phyloP scores from a whole-genome alignment of 2,797 vertebrate genomes.

The Sylvia borin region DNA sequence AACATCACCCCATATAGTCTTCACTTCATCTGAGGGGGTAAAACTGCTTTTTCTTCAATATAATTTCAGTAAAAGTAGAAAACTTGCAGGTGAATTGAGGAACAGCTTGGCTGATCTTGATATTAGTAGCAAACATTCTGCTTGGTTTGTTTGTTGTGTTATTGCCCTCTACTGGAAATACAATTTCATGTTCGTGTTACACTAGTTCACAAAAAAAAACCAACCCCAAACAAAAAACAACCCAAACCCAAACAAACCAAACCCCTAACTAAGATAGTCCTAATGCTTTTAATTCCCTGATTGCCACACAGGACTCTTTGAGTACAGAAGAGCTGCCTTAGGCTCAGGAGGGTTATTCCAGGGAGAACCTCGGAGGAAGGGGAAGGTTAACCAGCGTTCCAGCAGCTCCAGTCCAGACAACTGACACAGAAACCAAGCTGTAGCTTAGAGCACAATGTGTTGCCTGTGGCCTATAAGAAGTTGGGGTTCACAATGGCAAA shows the following conservation, averaged over 20 bases:
- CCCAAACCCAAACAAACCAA: too few relatives aligned
- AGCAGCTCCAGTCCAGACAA: neutral
- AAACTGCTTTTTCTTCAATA: neutral
- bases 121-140: neutral
- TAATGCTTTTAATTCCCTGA: neutral
- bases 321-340: neutral
- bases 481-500: neutral
- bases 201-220: neutral
- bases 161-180: constrained; percentile 55
- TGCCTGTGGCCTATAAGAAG: neutral
- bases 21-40: neutral
- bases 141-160: neutral
- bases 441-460: fast-evolving
- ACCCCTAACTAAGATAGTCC: neutral
- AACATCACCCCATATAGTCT: neutral
- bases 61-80: neutral
- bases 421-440: neutral
- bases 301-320: neutral
- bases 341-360: neutral
- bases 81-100: neutral
- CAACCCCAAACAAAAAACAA: too few relatives aligned
- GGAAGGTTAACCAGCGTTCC: neutral
- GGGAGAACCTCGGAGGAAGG: neutral
- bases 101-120: neutral
- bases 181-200: neutral